Evolutionary conservation across 2,113 vertebrate genomes (phyloP).

Genomic region (Dicentrarchus labrax): DNA sequence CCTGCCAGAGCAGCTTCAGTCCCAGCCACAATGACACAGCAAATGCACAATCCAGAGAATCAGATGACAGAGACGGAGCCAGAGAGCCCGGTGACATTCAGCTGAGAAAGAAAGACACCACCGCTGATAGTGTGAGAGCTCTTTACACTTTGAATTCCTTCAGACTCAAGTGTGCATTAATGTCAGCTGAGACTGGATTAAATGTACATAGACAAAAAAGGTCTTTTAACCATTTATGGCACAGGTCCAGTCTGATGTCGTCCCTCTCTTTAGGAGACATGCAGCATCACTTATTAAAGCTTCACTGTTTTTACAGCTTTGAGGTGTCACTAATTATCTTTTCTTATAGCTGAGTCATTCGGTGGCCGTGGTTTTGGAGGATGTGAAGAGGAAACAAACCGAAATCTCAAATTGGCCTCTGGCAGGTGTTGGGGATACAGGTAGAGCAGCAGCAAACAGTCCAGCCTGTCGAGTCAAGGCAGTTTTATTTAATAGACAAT

Average conservation of each 20-base stretch:
- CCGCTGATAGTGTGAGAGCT: constrained; percentile 39
- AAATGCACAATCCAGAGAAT: neutral
- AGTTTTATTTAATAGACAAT: neutral
- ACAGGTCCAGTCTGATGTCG: neutral
- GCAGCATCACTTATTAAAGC: neutral
- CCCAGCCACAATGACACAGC: neutral
- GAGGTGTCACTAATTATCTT: neutral
- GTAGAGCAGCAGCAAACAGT: constrained; percentile 15
- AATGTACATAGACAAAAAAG: neutral
- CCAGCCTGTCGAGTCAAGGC: neutral
- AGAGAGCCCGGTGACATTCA: constrained; percentile 16
- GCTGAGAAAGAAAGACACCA: constrained; percentile 19
- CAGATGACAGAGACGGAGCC: constrained; percentile 20
- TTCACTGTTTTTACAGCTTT: neutral
- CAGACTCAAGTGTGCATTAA: neutral
- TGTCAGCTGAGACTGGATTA: neutral
- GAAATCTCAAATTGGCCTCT: constrained; percentile 81
- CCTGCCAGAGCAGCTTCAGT: neutral
- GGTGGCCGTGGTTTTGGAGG: constrained; percentile 75
- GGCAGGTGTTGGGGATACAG: constrained; percentile 73
- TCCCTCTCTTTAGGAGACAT: neutral
- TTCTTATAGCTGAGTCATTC: constrained; percentile 49
- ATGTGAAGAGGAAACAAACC: constrained; percentile 81
- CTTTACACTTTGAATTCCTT: neutral
- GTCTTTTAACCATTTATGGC: neutral